These are phyloP conservation scores for Onychostruthus taczanowskii DNA, from an alignment of 2,113 vertebrate species.

Conservation along the genomic window DNA sequence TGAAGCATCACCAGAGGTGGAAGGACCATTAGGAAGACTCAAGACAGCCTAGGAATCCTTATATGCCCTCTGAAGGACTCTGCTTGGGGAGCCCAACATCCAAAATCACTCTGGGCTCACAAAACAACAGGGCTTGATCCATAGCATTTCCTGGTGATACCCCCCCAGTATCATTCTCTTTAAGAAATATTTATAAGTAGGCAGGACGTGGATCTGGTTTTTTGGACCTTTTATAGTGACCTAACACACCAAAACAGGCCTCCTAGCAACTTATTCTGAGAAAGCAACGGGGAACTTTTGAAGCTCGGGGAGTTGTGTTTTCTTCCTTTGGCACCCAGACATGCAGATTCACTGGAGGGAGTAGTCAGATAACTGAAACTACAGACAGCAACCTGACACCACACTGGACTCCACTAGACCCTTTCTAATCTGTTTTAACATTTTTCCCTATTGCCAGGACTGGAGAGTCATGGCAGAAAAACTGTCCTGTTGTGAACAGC, in stretches of 20 bases:
- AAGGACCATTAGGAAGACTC: background rate
- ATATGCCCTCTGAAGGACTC: background rate
- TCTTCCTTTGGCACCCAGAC: background rate
- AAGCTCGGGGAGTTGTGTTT: background rate
- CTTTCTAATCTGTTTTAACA: background rate
- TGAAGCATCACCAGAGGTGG: background rate
- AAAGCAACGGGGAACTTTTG: background rate
- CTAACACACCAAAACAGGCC: background rate
- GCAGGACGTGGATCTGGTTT: too few relatives aligned
- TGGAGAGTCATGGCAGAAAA: background rate
- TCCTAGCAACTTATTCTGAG: background rate
- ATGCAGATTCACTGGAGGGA: accelerated
- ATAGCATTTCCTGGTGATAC: background rate
- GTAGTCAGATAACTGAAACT: background rate
- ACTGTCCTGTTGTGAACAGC: background rate
- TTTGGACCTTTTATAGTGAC: background rate
- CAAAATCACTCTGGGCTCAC: background rate
- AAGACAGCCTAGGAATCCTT: background rate
- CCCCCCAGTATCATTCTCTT: background rate
- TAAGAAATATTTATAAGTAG: background rate
- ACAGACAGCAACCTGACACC: background rate
- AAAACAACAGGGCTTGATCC: background rate
- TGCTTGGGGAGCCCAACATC: background rate
- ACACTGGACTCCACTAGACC: background rate
- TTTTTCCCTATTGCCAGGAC: background rate